These are phyloP conservation scores for Asteroscopus sphinx DNA, from an alignment of 2,888 invertebrate species.

Conservation along the genomic window DNA sequence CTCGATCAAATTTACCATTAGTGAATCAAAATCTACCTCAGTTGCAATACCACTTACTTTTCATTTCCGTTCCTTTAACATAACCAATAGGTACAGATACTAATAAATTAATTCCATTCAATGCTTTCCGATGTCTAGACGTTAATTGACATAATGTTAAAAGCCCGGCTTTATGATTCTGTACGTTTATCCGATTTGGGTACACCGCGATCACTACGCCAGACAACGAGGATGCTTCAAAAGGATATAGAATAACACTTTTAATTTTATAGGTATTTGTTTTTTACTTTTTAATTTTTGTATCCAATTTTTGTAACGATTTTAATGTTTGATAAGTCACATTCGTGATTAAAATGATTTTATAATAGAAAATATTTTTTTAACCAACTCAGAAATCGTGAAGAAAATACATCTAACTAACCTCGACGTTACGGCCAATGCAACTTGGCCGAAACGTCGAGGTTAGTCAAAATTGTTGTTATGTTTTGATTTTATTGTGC, in stretches of 20 bases:
- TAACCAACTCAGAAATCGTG: too few species aligned
- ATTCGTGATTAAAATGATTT: too few species aligned
- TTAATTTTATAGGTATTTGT: too few species aligned
- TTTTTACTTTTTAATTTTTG: too few species aligned
- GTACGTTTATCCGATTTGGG: slow-evolving; percentile 25
- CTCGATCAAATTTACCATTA: slow-evolving; percentile 18
- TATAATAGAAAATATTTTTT: too few species aligned
- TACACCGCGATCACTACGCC: neutral
- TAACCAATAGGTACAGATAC: slow-evolving; percentile 21
- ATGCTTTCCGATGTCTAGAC: slow-evolving; percentile 60
- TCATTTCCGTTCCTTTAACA: slow-evolving; percentile 10
- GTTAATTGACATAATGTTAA: slow-evolving; percentile 59
- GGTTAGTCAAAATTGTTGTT: too few species aligned
- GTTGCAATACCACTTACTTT: slow-evolving; percentile 3
- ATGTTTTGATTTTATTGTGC: too few species aligned
- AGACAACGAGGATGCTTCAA: neutral
- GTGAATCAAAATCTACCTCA: slow-evolving; percentile 9
- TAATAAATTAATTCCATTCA: slow-evolving; percentile 31
- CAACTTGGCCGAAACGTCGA: too few species aligned
- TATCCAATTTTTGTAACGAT: too few species aligned
- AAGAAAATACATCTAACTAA: too few species aligned
- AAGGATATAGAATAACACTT: neutral
- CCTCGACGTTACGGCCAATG: too few species aligned
- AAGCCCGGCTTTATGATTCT: slow-evolving; percentile 23
- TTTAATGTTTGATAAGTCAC: too few species aligned